Base-by-base conservation (phyloP, 2,797 vertebrate species). In the Psittacula echo region DNA sequence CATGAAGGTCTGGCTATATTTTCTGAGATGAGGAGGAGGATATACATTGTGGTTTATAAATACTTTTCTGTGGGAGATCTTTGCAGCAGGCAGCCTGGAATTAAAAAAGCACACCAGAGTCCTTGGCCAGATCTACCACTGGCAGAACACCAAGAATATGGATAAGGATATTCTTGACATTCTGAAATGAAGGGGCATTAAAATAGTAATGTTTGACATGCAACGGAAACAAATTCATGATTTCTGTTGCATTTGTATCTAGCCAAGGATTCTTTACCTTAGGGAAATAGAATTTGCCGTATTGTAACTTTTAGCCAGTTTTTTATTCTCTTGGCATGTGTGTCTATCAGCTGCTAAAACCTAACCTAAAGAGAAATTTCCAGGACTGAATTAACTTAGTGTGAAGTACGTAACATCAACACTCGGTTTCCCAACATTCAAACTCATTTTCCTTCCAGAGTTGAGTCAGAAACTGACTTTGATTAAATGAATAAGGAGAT, bases 121-220 rank as follows among this genome's bases (percentile, higher is more conserved):
- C 54, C 60, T 95, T 90, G 87, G 90, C 93, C 90, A 92, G 88
- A 95, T 88, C 53, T 67, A 24, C 22, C 53, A 17, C 66, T 94
- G 91, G 95, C 94, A 93, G 88, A 79, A 71, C 51, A 94, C 84
- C 92, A 94, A 71, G 77, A 85, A 39, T 90, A 94, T 82, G 71
- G 77, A 67, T 76, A 74, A 86, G 73, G 88, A 65, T 77, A 77
- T 95, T 94, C 84, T 74, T 96, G 90, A 71, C 78, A 71, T 92
- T 95, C 60, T 93, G 42, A 87, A 95, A n/a, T 79, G 67, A 90
- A 89, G 23, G 54, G n/a, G 26, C 64, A 89, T 83, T 90, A 85
- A 86, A 90, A 73, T 66, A 94, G 51, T 74, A 74, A 67, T 88
- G 86, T 72, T 81, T 81, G 39, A 75, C 42, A n/a, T 72, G 86